Percentiles rank a stretch among this genome's conserved stretches.
These are phyloP conservation scores for Odontamblyopus lacepedii DNA, from an alignment of 2,797 vertebrate species.

Conservation along the genomic window DNA sequence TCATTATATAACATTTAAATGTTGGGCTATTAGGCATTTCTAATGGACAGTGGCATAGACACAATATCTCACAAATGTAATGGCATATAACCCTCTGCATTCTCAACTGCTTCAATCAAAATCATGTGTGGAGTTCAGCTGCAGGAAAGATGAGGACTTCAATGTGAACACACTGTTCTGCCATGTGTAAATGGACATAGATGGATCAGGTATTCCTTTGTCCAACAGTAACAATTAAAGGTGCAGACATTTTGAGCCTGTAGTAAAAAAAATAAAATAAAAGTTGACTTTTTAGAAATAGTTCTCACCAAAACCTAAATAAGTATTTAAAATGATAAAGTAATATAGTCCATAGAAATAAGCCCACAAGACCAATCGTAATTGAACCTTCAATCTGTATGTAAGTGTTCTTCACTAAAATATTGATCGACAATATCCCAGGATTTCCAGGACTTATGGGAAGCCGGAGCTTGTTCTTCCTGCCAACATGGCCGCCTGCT, in stretches of 20 bases:
- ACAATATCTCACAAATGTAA: not conserved
- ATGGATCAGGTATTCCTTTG: no score
- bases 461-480: slow-evolving; percentile 4
- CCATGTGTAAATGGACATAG: no score
- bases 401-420: not conserved
- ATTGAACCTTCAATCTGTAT: not conserved
- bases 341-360: not conserved
- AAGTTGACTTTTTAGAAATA: no score
- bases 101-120: not conserved
- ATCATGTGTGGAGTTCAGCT: no score
- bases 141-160: no score
- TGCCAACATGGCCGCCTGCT: slow-evolving; percentile 27
- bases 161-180: no score
- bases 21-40: not conserved
- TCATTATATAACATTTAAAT: not conserved
- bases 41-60: no score
- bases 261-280: no score
- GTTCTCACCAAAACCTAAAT: no score
- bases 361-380: not conserved
- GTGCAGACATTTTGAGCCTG: no score
- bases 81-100: not conserved
- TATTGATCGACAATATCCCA: slow-evolving; percentile 1
- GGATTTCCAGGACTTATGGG: slow-evolving; percentile 5
- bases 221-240: no score
- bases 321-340: not conserved